Evolutionary conservation across 1,140 invertebrate species (phyloP).

Genomic region (Acromyrmex heyeri): DNA sequence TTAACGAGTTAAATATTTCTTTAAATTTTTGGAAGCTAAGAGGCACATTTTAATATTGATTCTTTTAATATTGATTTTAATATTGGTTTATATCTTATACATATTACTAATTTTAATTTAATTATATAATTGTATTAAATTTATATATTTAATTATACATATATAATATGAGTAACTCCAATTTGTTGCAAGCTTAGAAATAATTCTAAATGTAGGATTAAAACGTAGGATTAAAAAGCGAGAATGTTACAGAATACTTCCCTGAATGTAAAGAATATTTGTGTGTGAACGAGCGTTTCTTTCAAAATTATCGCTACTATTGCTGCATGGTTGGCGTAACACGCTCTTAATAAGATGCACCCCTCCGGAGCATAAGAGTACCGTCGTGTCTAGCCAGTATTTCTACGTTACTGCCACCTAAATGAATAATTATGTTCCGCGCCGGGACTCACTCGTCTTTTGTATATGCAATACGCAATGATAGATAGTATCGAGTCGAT

Average conservation of each 20-base stretch:
- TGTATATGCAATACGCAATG: slow-evolving; percentile 51
- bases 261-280: not conserved
- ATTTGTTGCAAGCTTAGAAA: not conserved
- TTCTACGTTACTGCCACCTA: slow-evolving; percentile 72
- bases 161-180: not conserved
- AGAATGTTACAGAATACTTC: not conserved
- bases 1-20: not conserved
- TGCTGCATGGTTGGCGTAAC: slow-evolving; percentile 22
- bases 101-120: not conserved
- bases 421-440: slow-evolving; percentile 82
- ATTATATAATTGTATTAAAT: not conserved
- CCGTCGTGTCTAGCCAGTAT: slow-evolving; percentile 62
- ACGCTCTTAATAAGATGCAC: slow-evolving; percentile 82
- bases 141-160: not conserved
- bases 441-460: slow-evolving; percentile 72
- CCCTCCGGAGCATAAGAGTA: slow-evolving; percentile 75
- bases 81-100: not conserved
- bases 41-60: not conserved
- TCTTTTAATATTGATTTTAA: not conserved
- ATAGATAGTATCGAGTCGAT: slow-evolving; percentile 36
- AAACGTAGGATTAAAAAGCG: not conserved
- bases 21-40: not conserved
- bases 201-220: not conserved
- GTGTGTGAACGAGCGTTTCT: not conserved
- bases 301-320: slow-evolving; percentile 19